phyloP scores from a whole-genome alignment of 2,113 vertebrate species.

The Chelonoidis abingdonii region DNA sequence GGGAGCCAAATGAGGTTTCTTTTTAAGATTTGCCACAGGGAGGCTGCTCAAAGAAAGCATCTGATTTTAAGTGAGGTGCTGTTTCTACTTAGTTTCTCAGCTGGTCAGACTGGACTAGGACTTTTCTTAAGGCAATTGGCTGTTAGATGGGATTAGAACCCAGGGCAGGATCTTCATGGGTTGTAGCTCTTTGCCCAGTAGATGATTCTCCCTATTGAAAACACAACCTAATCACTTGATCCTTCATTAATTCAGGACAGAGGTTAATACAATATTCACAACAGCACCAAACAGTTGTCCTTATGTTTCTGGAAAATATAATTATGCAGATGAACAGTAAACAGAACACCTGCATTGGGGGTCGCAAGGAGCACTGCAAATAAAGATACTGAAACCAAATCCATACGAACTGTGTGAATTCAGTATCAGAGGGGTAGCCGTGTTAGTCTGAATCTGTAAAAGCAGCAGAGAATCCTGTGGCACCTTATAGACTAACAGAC shows the following conservation, averaged over 20 bases:
- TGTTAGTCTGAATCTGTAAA: no score
- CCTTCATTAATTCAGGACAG: background rate
- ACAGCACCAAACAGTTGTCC: background rate
- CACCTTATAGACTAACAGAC: no score
- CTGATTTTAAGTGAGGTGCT: background rate
- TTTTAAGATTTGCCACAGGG: background rate
- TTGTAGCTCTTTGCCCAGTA: background rate
- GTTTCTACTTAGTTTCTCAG: background rate
- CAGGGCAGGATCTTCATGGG: background rate
- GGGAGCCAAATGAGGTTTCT: background rate
- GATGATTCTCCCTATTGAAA: background rate
- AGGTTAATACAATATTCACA: background rate
- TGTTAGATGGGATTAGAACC: background rate
- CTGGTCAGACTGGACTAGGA: background rate
- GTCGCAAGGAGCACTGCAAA: background rate
- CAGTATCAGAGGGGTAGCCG: background rate
- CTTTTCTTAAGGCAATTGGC: background rate
- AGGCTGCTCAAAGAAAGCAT: background rate
- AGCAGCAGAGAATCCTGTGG: no score
- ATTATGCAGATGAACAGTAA: background rate
- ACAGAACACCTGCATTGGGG: background rate
- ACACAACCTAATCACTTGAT: background rate
- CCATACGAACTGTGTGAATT: background rate
- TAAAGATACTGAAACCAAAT: background rate
- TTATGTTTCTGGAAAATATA: constrained; percentile 22